Evolutionary conservation across 2,888 invertebrate species (phyloP), one percentile per base, ranked within the genome.

Genomic region (Linnaemya tessellans): DNA sequence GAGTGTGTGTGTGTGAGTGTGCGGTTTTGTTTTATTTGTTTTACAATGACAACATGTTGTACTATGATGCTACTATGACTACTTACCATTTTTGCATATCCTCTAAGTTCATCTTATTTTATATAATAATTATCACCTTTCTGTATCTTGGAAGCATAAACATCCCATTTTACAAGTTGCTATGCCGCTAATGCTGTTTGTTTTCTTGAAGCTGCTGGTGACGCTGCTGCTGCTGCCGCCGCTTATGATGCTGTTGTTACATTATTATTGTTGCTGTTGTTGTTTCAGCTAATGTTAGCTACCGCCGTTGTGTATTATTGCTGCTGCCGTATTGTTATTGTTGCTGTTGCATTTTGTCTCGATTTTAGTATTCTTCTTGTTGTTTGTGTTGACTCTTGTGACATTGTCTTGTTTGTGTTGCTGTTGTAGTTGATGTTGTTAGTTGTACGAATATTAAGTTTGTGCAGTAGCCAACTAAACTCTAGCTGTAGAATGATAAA

Each of bases 81-180:
- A 67, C 77, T 84, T 83, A 83, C 82, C 83, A 84, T 73, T 84
- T 84, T 83, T 82, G 86, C 87, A 74, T 87, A 84, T 84, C 84
- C 79, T 67, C 77, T 49, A 81, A 87, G 84, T 87, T 87, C 88
- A 88, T 87, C 88, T 90, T 89, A 89, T 87, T 89, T 91, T 91
- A 90, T 90, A 90, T 91, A 91, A 91, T 90, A 91, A 90, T 90
- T 90, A 91, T 90, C 91, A 90, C 90, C 87, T 90, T 89, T 80
- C 87, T 89, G 89, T 89, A 88, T 87, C 87, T 80, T 79, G 70
- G 38, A 84, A 80, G 86, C 79, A 82, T 82, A 79, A 85, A 85
- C 85, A 85, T 85, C 58, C 74, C 82, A 79, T 82, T 82, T 85
- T 85, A 85, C 85, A 85, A 77, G 84, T 74, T 80, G 77, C 79